Evolutionary conservation across 2,888 invertebrate species (phyloP).

Genomic region (Sesamia inferens): DNA sequence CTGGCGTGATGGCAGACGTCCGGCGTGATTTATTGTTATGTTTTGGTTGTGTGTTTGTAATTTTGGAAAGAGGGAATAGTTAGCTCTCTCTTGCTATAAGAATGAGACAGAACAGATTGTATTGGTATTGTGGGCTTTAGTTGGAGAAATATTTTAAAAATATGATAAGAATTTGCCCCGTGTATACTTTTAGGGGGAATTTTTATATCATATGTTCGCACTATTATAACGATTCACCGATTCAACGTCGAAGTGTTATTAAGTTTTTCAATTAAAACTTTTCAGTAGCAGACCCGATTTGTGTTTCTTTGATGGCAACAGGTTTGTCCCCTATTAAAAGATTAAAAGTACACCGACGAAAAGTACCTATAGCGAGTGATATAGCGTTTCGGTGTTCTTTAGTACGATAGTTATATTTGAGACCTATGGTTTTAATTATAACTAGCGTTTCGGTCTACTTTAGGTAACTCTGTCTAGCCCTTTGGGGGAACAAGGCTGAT

Average conservation of each 20-base stretch:
- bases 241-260: no score
- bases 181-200: no score
- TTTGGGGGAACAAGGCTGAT: no score
- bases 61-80: conserved; percentile 31
- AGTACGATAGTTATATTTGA: no score
- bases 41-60: conserved; percentile 51
- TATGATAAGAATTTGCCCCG: background rate
- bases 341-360: no score
- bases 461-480: background rate
- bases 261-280: background rate
- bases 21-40: conserved; percentile 60
- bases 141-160: background rate
- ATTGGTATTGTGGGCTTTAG: background rate
- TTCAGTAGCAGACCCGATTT: background rate
- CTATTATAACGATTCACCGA: background rate
- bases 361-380: no score
- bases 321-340: background rate
- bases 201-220: no score
- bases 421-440: background rate
- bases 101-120: background rate
- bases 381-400: no score
- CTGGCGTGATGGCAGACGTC: conserved; percentile 52
- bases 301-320: background rate
- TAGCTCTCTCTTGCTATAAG: background rate
- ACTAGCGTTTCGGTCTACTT: background rate